These are phyloP conservation scores for Myrmecophaga tridactyla DNA, from an alignment of 2,113 vertebrate species.

Conservation along the genomic window DNA sequence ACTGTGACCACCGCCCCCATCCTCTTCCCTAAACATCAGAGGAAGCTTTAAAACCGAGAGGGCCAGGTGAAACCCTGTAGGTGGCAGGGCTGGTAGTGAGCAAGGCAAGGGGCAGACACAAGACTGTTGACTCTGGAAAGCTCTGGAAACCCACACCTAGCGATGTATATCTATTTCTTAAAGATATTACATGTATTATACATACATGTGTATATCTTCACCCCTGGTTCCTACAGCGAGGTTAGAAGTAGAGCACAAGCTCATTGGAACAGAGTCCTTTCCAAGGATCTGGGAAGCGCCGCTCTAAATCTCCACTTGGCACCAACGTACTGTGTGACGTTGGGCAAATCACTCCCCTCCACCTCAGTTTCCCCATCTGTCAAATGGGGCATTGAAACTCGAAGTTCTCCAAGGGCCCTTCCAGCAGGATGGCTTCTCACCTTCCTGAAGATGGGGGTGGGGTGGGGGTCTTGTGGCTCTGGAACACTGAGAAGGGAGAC, in stretches of 20 bases:
- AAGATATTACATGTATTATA: slow-evolving; percentile 31
- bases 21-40: neutral
- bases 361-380: neutral
- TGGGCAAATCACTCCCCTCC: neutral
- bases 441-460: neutral
- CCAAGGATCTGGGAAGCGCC: neutral
- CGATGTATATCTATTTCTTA: slow-evolving; percentile 58
- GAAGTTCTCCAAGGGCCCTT: neutral
- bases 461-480: neutral
- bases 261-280: neutral
- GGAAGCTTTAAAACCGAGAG: neutral
- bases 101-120: neutral
- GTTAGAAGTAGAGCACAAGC: neutral
- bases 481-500: neutral
- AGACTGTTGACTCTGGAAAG: neutral
- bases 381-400: neutral
- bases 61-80: neutral
- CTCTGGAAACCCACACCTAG: slow-evolving; percentile 39
- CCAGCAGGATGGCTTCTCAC: neutral
- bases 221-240: slow-evolving; percentile 5
- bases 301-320: neutral
- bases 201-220: too few relatives aligned
- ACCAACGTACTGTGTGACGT: neutral
- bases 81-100: neutral
- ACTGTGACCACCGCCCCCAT: too few relatives aligned